Conservation (phyloP, 2,113 vertebrate genomes). For the Eudyptes chrysolophus region DNA sequence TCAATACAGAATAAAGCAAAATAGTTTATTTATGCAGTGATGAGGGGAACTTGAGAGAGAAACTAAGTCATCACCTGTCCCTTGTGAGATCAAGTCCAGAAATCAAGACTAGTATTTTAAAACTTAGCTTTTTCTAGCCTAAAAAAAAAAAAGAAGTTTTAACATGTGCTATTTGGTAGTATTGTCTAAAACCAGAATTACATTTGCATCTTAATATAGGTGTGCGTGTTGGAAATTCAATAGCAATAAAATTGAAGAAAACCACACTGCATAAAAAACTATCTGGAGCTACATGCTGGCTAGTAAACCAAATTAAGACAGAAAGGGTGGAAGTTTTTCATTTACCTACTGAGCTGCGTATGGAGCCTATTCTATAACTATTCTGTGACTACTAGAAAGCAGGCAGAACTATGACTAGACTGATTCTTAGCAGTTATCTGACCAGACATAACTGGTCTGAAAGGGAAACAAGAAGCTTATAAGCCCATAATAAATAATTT, state of each 20-base stretch:
- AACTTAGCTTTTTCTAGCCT: neutral
- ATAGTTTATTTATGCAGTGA: neutral
- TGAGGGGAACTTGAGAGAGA: neutral
- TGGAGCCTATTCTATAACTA: neutral
- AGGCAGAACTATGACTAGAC: neutral
- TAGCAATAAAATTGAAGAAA: neutral
- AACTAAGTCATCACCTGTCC: neutral
- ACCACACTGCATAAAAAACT: neutral
- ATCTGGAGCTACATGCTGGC: neutral
- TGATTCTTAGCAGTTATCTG: neutral
- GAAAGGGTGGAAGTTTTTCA: neutral
- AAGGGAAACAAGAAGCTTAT: neutral
- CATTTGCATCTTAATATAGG: neutral
- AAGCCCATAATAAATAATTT: neutral
- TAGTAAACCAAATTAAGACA: neutral
- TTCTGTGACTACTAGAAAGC: neutral
- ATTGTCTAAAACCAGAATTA: neutral
- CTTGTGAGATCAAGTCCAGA: neutral
- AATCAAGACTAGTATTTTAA: neutral
- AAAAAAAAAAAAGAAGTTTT: neutral
- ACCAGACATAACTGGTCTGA: neutral
- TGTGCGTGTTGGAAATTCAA: neutral
- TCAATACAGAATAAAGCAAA: neutral
- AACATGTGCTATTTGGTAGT: neutral
- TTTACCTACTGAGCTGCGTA: neutral